A percentile compares a stretch with the other conserved stretches of the same genome.
Evolutionary conservation across 2,797 vertebrate genomes (phyloP).

Genomic region (Mormyrus proboscirostris): DNA sequence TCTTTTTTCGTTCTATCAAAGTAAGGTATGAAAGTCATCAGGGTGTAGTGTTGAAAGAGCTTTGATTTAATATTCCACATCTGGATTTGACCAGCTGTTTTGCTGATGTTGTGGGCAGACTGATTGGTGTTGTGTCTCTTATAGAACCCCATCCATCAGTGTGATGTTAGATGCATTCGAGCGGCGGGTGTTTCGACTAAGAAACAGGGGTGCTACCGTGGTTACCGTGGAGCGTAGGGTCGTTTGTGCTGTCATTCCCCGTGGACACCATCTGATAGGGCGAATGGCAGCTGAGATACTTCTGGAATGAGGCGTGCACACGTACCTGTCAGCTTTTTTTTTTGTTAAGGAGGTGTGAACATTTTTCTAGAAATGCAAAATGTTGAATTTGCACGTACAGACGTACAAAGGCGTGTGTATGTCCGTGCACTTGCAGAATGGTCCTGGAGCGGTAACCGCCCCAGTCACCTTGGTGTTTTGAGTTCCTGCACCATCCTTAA

Average conservation of each 20-base stretch:
- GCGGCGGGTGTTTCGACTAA: neutral
- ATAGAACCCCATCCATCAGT: conserved; percentile 25
- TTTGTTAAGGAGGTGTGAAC: neutral
- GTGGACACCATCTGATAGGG: neutral
- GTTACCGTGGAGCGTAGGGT: neutral
- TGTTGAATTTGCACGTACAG: neutral
- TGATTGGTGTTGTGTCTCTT: neutral
- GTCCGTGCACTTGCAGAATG: neutral
- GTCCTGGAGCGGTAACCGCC: neutral
- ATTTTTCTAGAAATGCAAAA: neutral
- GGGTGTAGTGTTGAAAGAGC: neutral
- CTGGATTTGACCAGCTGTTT: neutral
- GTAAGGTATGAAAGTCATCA: neutral
- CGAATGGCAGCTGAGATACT: neutral
- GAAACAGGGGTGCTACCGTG: neutral
- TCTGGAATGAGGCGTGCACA: neutral
- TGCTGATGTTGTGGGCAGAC: neutral
- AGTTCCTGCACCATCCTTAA: conserved; percentile 41
- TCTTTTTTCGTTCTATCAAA: neutral
- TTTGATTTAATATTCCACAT: neutral
- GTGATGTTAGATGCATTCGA: conserved; percentile 26
- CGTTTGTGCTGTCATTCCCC: neutral
- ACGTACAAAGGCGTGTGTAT: neutral
- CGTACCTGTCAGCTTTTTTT: neutral
- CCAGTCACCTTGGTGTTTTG: neutral